Conservation (phyloP, 2,797 vertebrate genomes). For the Arrhamphus sclerolepis region DNA sequence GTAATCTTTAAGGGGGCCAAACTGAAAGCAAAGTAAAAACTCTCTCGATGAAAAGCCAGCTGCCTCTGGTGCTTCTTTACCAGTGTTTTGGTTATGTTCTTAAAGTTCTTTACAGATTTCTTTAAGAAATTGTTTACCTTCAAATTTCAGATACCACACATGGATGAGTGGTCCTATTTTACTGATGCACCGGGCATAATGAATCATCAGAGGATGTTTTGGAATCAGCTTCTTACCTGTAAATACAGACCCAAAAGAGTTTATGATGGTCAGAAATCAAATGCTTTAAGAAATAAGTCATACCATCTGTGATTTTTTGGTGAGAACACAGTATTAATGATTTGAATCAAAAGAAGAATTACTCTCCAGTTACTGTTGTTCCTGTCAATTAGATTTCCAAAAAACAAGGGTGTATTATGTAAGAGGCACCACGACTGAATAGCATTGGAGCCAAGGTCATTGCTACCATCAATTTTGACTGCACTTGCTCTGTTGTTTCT, state of each 20-base stretch:
- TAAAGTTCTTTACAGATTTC: constrained; percentile 5
- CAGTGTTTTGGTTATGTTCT: constrained; percentile 4
- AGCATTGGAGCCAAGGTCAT: no score
- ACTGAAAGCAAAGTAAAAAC: constrained; percentile 3
- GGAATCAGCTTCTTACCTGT: constrained; percentile 12
- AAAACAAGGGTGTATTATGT: neutral
- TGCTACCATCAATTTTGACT: neutral
- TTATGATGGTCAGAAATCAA: constrained; percentile 12
- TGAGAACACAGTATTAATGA: constrained; percentile 16
- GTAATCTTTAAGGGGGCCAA: constrained; percentile 7
- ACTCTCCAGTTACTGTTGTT: constrained; percentile 3
- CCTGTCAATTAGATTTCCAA: constrained; percentile 1
- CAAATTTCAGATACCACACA: constrained; percentile 37
- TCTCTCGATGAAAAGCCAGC: constrained; percentile 4
- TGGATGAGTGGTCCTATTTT: constrained; percentile 37
- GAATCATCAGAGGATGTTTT: constrained; percentile 35
- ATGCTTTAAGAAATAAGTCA: no score
- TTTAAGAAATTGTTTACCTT: constrained; percentile 5
- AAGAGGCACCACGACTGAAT: no score
- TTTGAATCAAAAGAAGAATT: constrained; percentile 13
- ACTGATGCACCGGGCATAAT: constrained; percentile 31
- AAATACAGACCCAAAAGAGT: constrained; percentile 21
- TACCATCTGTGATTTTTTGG: neutral
- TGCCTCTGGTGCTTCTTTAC: neutral
- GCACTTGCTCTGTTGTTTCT: constrained; percentile 1